Evolutionary conservation across 1,140 invertebrate genomes (phyloP).

Genomic region (Drosophila melanogaster): Release_6_plus_ISO1_MT NT_037436.4:6037001-6037500

Average conservation of each 20-base stretch:
- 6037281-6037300: constrained; percentile 45
- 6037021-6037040: background rate
- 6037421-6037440: constrained; percentile 86
- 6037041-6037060: background rate
- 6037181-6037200: background rate
- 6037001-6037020: no score
- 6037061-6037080: background rate
- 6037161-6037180: background rate
- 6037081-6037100: background rate
- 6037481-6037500: constrained; percentile 32
- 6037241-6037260: constrained; percentile 39
- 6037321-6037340: constrained; percentile 58
- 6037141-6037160: background rate
- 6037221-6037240: constrained; percentile 2
- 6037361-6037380: constrained; percentile 79
- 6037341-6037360: constrained; percentile 79
- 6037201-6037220: background rate
- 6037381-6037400: constrained; percentile 79
- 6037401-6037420: constrained; percentile 7
- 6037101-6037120: constrained; percentile 8
- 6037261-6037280: constrained; percentile 55
- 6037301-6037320: constrained; percentile 1
- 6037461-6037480: constrained; percentile 87
- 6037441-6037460: constrained; percentile 85
- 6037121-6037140: background rate